Evolutionary conservation across 1,140 invertebrate genomes (phyloP).

Genomic region (Drosophila malerkotliana): DNA sequence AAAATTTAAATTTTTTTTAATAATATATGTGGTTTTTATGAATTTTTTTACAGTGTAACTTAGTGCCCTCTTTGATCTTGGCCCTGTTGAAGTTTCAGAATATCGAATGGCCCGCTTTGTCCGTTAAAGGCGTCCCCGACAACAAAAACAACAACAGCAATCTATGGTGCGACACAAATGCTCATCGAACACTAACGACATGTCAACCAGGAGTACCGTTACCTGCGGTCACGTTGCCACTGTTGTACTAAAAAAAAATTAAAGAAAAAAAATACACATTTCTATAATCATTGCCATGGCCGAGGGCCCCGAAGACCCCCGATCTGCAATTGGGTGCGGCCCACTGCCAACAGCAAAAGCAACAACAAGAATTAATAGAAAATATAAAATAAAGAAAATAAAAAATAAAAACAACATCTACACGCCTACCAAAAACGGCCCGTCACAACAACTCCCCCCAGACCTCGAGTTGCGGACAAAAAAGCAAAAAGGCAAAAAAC

Average conservation of each 20-base stretch:
- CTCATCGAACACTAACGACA: conserved; percentile 61
- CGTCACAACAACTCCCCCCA: conserved; percentile 41
- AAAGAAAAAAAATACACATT: neutral
- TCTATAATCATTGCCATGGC: conserved; percentile 6
- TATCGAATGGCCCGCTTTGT: neutral
- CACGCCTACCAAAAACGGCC: conserved; percentile 70
- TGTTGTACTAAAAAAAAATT: conserved; percentile 5
- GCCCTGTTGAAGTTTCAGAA: neutral
- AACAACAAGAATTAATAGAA: neutral
- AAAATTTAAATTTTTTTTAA: no score
- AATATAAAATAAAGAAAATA: conserved; percentile 7
- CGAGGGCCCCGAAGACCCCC: conserved; percentile 12
- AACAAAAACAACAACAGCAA: conserved; percentile 1
- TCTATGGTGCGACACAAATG: conserved; percentile 33
- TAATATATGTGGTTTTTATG: neutral
- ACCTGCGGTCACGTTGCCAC: conserved; percentile 67
- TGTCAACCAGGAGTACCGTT: conserved; percentile 72
- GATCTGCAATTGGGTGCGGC: conserved; percentile 43
- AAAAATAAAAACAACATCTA: conserved; percentile 47
- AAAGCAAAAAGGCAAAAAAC: conserved; percentile 2
- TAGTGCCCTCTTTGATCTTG: neutral
- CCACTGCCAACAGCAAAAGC: conserved; percentile 16
- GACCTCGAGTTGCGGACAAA: conserved; percentile 5
- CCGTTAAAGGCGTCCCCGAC: conserved; percentile 29
- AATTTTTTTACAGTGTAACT: neutral